Percentiles rank a stretch among this genome's conserved stretches.
phyloP scores from a whole-genome alignment of 2,113 vertebrate species.

The Azemiops feae region DNA sequence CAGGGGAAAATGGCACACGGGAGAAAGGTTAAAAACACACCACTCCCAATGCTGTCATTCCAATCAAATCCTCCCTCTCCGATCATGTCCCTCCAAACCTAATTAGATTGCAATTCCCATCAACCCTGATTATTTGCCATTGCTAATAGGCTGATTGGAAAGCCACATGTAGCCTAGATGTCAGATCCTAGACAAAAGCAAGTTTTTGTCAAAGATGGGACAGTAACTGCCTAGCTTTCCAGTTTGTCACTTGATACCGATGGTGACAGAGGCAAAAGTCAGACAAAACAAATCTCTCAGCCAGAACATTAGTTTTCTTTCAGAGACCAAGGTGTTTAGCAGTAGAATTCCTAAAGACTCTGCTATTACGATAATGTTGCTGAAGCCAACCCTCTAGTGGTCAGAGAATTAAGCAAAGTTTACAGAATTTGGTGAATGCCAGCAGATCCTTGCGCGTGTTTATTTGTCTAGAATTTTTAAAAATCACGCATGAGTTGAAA shows the following conservation, averaged over 20 bases:
- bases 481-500: conserved; percentile 51
- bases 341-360: neutral
- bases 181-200: neutral
- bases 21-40: neutral
- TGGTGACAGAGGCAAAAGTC: neutral
- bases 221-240: neutral
- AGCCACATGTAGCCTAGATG: neutral
- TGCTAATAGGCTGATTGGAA: neutral
- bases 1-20: neutral
- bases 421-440: conserved; percentile 26
- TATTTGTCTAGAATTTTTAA: conserved; percentile 18
- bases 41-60: neutral
- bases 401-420: conserved; percentile 22
- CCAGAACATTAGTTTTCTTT: neutral
- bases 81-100: neutral
- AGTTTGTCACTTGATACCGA: neutral
- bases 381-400: conserved; percentile 60
- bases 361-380: neutral
- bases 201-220: neutral
- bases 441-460: neutral
- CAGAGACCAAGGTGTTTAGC: neutral
- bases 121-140: neutral
- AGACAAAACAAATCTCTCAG: neutral
- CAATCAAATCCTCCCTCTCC: neutral
- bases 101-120: neutral